Percentiles rank a stretch among this genome's conserved stretches.
Conservation (phyloP, 2,113 vertebrate species). For the Nerophis ophidion region DNA sequence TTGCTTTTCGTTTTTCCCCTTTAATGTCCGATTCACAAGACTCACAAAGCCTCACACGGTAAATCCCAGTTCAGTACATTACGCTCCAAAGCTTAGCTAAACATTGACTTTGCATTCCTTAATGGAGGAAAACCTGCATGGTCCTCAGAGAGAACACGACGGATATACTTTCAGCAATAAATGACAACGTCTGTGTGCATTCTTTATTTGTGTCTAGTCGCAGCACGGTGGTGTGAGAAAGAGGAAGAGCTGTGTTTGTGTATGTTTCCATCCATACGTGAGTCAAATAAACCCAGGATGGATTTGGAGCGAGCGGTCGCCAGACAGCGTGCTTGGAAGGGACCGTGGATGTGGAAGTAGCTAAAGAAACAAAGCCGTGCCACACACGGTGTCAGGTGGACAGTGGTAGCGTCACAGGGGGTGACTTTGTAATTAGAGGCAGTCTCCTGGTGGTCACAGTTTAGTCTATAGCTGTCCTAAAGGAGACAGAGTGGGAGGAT, state of each 20-base stretch:
- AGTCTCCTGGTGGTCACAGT: slow-evolving; percentile 61
- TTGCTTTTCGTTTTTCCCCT: slow-evolving; percentile 3
- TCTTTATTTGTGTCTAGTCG: slow-evolving; percentile 60
- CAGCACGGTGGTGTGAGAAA: slow-evolving; percentile 18
- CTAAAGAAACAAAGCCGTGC: slow-evolving; percentile 36
- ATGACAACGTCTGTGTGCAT: slow-evolving; percentile 35
- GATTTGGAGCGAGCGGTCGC: slow-evolving; percentile 7
- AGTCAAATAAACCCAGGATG: slow-evolving; percentile 36
- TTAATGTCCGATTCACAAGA: too few relatives aligned
- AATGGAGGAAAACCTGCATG: slow-evolving; percentile 56
- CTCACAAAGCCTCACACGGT: slow-evolving; percentile 35
- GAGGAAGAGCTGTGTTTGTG: slow-evolving; percentile 11
- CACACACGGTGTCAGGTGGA: slow-evolving; percentile 60
- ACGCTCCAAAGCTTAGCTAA: slow-evolving; percentile 58
- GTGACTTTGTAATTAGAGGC: slow-evolving; percentile 62
- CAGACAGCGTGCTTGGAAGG: slow-evolving; percentile 16
- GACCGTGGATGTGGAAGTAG: slow-evolving; percentile 28
- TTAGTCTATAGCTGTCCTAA: slow-evolving; percentile 63
- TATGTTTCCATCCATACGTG: slow-evolving; percentile 27
- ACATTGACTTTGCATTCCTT: slow-evolving; percentile 56
- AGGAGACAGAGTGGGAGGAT: slow-evolving; percentile 64
- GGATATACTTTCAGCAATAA: slow-evolving; percentile 65
- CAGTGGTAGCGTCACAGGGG: slow-evolving; percentile 15
- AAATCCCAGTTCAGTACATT: slow-evolving; percentile 34
- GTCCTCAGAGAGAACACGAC: slow-evolving; percentile 50